These are phyloP conservation scores for Aulostomus chinensis DNA, from an alignment of 2,797 vertebrate genomes.

Conservation along the genomic window DNA sequence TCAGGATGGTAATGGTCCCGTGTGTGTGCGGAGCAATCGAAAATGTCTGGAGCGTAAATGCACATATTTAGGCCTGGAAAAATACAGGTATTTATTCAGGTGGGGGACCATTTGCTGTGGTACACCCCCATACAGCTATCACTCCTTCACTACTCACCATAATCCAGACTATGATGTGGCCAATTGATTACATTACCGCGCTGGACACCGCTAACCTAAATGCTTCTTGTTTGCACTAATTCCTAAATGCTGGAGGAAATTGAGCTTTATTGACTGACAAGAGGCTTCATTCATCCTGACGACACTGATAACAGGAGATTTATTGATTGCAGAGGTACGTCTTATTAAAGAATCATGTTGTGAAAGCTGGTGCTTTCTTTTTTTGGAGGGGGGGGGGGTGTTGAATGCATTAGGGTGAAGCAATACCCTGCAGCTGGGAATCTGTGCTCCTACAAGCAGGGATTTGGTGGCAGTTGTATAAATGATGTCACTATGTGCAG, in stretches of 20 bases:
- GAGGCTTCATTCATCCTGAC: constrained; percentile 27
- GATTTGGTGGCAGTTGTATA: constrained; percentile 71
- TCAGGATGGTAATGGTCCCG: constrained; percentile 72
- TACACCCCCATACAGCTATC: constrained; percentile 59
- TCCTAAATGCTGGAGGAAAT: constrained; percentile 41
- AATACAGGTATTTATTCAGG: constrained; percentile 86
- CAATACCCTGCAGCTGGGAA: constrained; percentile 55
- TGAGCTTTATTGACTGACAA: constrained; percentile 45
- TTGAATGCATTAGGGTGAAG: constrained; percentile 22
- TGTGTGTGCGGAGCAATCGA: constrained; percentile 71
- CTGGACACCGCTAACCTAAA: constrained; percentile 41
- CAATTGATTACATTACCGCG: constrained; percentile 63
- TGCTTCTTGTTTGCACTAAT: constrained; percentile 43
- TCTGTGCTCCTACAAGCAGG: constrained; percentile 41
- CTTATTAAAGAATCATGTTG: constrained; percentile 33
- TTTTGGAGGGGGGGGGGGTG: constrained; percentile 9
- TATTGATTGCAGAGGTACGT: constrained; percentile 41
- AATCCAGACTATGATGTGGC: constrained; percentile 62
- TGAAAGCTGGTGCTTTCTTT: constrained; percentile 8
- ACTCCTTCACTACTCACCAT: constrained; percentile 52
- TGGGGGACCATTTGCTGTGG: constrained; percentile 65
- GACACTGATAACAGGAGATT: constrained; percentile 38
- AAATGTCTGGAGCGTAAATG: constrained; percentile 75
- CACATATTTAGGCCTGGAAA: constrained; percentile 79
- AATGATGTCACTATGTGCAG: constrained; percentile 62